Conservation (phyloP, 2,888 invertebrate genomes). For the Pollenia amentaria region DNA sequence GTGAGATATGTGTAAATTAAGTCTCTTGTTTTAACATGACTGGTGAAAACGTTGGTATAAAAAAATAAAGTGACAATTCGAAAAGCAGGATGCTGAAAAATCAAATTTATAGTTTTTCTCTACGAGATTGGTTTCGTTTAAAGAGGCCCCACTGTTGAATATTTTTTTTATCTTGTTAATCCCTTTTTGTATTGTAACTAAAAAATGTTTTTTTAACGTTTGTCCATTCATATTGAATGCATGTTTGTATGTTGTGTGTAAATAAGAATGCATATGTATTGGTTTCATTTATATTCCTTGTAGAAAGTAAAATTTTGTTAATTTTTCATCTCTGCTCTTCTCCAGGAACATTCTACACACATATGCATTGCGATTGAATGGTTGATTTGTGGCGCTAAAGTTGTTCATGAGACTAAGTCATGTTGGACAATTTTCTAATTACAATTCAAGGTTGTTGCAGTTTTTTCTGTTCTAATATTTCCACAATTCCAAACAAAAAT, state of each 20-base stretch:
- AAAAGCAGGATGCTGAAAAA: not conserved
- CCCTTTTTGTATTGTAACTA: slow-evolving; percentile 11
- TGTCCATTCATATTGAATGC: not conserved
- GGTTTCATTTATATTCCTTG: not conserved
- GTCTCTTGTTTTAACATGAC: not conserved
- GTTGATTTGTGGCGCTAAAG: not conserved
- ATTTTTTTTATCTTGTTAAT: not conserved
- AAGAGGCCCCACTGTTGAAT: not conserved
- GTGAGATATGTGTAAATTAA: slow-evolving; percentile 13
- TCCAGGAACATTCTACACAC: slow-evolving; percentile 3
- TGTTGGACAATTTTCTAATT: slow-evolving; percentile 5
- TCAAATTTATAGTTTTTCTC: too few relatives aligned
- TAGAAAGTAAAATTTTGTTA: slow-evolving; percentile 12
- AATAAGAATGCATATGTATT: not conserved
- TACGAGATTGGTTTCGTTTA: not conserved
- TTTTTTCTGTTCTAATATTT: not conserved
- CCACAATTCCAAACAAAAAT: not conserved
- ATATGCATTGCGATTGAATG: not conserved
- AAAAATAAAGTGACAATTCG: not conserved
- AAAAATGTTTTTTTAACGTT: slow-evolving; percentile 19
- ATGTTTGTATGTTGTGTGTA: not conserved
- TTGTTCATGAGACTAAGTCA: not conserved
- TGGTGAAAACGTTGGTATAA: slow-evolving; percentile 22
- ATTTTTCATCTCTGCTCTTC: not conserved
- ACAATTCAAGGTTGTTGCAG: slow-evolving; percentile 10